Conservation (phyloP, 2,888 invertebrate species). For the Zaprionus bogoriensis region DNA sequence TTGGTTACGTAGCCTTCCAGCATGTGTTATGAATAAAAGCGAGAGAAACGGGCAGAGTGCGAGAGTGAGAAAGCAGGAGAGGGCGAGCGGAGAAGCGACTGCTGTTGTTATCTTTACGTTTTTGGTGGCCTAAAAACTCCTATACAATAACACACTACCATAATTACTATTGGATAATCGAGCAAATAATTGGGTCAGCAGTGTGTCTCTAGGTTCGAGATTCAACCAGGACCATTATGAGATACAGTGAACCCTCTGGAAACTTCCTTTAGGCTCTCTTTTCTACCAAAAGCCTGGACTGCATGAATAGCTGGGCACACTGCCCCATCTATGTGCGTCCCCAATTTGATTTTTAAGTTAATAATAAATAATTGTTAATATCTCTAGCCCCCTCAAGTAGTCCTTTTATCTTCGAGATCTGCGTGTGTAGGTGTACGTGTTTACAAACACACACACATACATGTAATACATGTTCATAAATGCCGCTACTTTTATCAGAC, state of each 20-base stretch:
- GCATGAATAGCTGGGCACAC: no score
- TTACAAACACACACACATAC: no score
- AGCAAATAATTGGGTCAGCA: slow-evolving; percentile 33
- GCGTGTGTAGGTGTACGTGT: neutral
- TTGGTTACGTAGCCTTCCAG: slow-evolving; percentile 74
- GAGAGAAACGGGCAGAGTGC: neutral
- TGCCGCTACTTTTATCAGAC: slow-evolving; percentile 66
- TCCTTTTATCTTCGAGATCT: no score
- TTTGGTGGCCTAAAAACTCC: slow-evolving; percentile 60
- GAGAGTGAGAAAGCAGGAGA: slow-evolving; percentile 12
- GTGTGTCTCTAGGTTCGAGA: no score
- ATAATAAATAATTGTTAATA: no score
- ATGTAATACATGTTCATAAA: slow-evolving; percentile 18
- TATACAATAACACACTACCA: slow-evolving; percentile 2
- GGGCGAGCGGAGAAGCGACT: slow-evolving; percentile 5
- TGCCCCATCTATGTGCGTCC: no score
- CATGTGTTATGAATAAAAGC: slow-evolving; percentile 31
- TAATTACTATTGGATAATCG: slow-evolving; percentile 36
- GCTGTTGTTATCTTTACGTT: slow-evolving; percentile 40
- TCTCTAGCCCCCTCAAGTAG: no score
- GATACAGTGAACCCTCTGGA: slow-evolving; percentile 17
- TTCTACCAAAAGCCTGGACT: slow-evolving; percentile 5
- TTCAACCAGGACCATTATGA: slow-evolving; percentile 14
- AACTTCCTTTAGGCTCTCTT: slow-evolving; percentile 3
- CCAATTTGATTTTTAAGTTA: no score